phyloP scores from a whole-genome alignment of 2,888 invertebrate genomes.

The Lepidocyrtinus sp. region DNA sequence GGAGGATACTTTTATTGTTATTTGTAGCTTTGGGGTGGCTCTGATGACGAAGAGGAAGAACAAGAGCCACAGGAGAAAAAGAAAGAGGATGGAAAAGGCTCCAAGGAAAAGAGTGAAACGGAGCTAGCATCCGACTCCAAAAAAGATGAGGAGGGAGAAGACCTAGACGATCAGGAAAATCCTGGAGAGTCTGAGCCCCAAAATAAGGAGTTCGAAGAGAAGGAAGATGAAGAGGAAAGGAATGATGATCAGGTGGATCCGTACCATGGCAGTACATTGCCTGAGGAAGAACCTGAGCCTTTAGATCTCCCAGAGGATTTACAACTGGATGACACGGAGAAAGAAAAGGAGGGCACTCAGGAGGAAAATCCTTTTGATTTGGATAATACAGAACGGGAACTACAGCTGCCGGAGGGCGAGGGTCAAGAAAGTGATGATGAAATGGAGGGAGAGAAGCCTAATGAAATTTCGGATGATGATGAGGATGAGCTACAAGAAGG shows the following conservation, averaged over 20 bases:
- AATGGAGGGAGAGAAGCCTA: slow-evolving; percentile 74
- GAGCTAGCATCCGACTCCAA: slow-evolving; percentile 72
- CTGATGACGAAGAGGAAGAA: slow-evolving; percentile 83
- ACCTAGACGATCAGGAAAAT: slow-evolving; percentile 72
- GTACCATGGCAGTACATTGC: slow-evolving; percentile 84
- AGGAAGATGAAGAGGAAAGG: slow-evolving; percentile 76
- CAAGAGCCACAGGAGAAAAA: slow-evolving; percentile 76
- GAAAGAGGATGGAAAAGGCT: slow-evolving; percentile 71
- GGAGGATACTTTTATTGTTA: no score
- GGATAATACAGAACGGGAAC: slow-evolving; percentile 74
- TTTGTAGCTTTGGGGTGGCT: slow-evolving; percentile 75
- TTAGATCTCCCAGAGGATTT: slow-evolving; percentile 91
- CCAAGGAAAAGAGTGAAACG: slow-evolving; percentile 75
- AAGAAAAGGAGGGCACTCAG: slow-evolving; percentile 76
- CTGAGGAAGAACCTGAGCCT: slow-evolving; percentile 86
- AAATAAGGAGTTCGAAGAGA: slow-evolving; percentile 72
- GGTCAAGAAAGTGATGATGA: slow-evolving; percentile 75
- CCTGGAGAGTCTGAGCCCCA: slow-evolving; percentile 18
- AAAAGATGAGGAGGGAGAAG: slow-evolving; percentile 70
- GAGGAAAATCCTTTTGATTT: slow-evolving; percentile 89
- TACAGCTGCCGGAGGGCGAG: slow-evolving; percentile 71
- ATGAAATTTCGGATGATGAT: slow-evolving; percentile 73
- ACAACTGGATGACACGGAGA: slow-evolving; percentile 82
- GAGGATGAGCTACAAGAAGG: slow-evolving; percentile 71
- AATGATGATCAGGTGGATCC: slow-evolving; percentile 78